These are phyloP conservation scores for Anguilla marmorata DNA, from an alignment of 2,797 vertebrate species.

Conservation along the genomic window DNA sequence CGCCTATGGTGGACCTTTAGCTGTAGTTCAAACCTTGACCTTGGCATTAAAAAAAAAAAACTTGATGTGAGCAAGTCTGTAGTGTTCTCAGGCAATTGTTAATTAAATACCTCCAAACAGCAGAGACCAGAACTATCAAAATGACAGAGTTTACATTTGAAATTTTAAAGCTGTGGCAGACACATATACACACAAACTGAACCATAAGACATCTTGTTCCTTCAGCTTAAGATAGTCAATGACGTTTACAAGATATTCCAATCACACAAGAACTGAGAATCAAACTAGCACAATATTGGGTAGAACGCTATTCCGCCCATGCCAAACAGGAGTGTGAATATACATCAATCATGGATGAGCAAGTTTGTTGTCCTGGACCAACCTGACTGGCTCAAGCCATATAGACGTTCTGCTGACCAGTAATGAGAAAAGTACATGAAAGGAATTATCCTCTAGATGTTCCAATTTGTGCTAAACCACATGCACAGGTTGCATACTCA, in stretches of 20 bases:
- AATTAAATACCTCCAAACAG: constrained; percentile 14
- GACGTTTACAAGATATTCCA: constrained; percentile 2
- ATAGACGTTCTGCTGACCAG: background rate
- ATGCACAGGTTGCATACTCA: background rate
- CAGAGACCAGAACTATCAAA: background rate
- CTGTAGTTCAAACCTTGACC: constrained; percentile 27
- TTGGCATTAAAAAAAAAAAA: constrained; percentile 20
- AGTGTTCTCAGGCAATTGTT: background rate
- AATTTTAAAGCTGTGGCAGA: background rate
- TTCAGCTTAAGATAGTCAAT: background rate
- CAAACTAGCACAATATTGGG: background rate
- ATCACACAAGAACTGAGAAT: background rate
- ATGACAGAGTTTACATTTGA: background rate
- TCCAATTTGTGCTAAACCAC: background rate
- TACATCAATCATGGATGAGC: background rate
- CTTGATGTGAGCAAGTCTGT: constrained; percentile 33
- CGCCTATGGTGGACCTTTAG: constrained; percentile 11
- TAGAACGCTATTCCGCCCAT: background rate
- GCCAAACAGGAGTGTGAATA: background rate
- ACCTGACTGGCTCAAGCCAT: background rate
- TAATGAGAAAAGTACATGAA: background rate
- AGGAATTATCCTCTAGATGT: background rate
- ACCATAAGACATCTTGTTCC: background rate
- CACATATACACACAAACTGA: constrained; percentile 1
- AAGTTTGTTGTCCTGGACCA: background rate